phyloP scores from a whole-genome alignment of 2,888 invertebrate genomes.

The Anoplius nigerrimus region DNA sequence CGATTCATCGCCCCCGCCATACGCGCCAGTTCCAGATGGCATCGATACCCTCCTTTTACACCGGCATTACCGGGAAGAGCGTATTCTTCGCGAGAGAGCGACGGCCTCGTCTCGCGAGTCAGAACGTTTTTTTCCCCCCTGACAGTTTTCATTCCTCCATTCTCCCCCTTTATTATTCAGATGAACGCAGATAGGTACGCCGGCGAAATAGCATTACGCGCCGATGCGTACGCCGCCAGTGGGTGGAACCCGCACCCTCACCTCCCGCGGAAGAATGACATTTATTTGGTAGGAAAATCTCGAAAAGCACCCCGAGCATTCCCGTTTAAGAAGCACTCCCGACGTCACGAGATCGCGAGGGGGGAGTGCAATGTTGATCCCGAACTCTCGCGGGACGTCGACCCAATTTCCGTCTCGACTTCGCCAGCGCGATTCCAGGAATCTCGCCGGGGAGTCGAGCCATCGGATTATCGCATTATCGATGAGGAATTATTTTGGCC shows the following conservation, averaged over 20 bases:
- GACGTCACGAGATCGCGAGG: conserved; percentile 48
- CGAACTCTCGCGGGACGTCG: conserved; percentile 45
- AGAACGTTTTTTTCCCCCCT: too few relatives aligned
- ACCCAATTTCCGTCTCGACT: conserved; percentile 52
- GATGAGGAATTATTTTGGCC: conserved; percentile 38
- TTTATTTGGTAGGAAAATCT: background rate
- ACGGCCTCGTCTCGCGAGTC: background rate
- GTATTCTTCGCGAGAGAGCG: background rate
- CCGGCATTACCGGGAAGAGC: too few relatives aligned
- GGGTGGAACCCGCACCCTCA: too few relatives aligned
- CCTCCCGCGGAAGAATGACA: background rate
- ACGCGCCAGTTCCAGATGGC: too few relatives aligned
- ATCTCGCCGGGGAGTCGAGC: conserved; percentile 24
- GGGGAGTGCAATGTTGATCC: conserved; percentile 24
- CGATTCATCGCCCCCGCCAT: background rate
- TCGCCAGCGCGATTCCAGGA: conserved; percentile 37
- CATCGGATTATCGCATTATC: conserved; percentile 47
- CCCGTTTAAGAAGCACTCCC: conserved; percentile 32
- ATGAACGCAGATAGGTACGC: too few relatives aligned
- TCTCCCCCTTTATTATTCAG: background rate
- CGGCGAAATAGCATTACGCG: too few relatives aligned
- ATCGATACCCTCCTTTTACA: background rate
- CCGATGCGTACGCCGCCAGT: too few relatives aligned
- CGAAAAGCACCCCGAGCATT: conserved; percentile 11
- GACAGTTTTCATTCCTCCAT: background rate